Evolutionary conservation across 2,113 vertebrate genomes (phyloP), one percentile per base, ranked within the genome.

Genomic region (Opisthocomus hoazin): DNA sequence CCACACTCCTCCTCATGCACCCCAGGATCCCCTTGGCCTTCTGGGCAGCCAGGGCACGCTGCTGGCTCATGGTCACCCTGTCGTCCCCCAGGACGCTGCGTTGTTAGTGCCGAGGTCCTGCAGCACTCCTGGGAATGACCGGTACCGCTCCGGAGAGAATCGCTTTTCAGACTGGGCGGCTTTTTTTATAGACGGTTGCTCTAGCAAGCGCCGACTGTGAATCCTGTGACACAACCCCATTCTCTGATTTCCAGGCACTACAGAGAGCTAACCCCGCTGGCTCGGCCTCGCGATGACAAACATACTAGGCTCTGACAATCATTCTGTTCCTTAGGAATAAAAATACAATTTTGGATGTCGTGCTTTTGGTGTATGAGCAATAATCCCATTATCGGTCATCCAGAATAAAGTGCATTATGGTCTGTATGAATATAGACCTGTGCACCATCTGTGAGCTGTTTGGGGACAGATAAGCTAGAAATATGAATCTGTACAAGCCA

Each of bases 381-480:
- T 93, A 97, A 96, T 93, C 86, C 87, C 63, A 85, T 94, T 94
- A 94, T 79, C 80, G 92, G 83, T 81, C 95, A 94, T 77, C 73
- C 89, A 95, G 84, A 93, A 93, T 90, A 88, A 95, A 79, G 63
- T 91, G 84, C 66, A 84, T 89, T 79, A 57, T 64, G 65, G 24
- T 84, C 32, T 93, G 37, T 73, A 51, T 90, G 90, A 89, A 70
- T 89, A 63, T 13, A 85, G 78, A 94, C 41, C 51, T 63, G 1
- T 78, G 60, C 53, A 65, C n/a, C 4, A 3, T 48, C 53, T 87
- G 64, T 63, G 70, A 89, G 71, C 69, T 85, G 26, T 91, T 12
- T 87, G 50, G 74, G 50, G 66, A 83, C 56, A 86, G 84, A 78
- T 85, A 86, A 96, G 48, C 23, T 76, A 54, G 58, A 90, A 90